Evolutionary conservation across 2,888 invertebrate species (phyloP).

Genomic region (Patella ulyssiponensis): DNA sequence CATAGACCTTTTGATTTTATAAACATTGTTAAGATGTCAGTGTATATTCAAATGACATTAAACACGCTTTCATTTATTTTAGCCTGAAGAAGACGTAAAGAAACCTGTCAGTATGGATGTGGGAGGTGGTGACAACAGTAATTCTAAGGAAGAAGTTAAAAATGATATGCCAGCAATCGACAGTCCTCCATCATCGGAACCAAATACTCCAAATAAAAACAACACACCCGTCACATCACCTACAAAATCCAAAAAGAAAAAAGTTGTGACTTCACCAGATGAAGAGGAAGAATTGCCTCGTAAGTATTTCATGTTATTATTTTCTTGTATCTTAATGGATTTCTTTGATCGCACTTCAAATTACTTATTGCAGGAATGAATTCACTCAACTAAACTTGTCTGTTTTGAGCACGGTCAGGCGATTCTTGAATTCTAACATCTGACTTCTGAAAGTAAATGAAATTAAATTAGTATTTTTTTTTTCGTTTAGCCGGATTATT

Average conservation of each 20-base stretch:
- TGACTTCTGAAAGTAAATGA: too few relatives aligned
- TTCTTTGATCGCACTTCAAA: too few relatives aligned
- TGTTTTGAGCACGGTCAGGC: too few relatives aligned
- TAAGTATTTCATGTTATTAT: constrained; percentile 27
- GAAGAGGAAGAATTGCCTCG: constrained; percentile 48
- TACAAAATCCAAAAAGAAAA: constrained; percentile 25
- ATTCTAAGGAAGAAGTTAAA: constrained; percentile 40
- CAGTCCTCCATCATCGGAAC: neutral
- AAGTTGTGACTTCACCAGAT: constrained; percentile 26
- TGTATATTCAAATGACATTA: too few relatives aligned
- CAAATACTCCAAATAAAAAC: neutral
- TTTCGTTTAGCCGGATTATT: constrained; percentile 63
- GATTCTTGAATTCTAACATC: too few relatives aligned
- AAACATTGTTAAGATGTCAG: too few relatives aligned
- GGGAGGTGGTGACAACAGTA: constrained; percentile 43
- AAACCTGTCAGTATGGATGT: constrained; percentile 39
- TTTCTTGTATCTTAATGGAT: neutral
- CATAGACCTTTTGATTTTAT: too few relatives aligned
- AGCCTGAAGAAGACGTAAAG: constrained; percentile 37
- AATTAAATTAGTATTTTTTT: too few relatives aligned
- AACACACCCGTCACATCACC: neutral
- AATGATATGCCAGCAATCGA: neutral
- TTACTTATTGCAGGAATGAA: too few relatives aligned
- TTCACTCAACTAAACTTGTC: too few relatives aligned
- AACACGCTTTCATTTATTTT: too few relatives aligned